phyloP scores from a whole-genome alignment of 1,140 invertebrate genomes.

The Macrocentrus cingulum region DNA sequence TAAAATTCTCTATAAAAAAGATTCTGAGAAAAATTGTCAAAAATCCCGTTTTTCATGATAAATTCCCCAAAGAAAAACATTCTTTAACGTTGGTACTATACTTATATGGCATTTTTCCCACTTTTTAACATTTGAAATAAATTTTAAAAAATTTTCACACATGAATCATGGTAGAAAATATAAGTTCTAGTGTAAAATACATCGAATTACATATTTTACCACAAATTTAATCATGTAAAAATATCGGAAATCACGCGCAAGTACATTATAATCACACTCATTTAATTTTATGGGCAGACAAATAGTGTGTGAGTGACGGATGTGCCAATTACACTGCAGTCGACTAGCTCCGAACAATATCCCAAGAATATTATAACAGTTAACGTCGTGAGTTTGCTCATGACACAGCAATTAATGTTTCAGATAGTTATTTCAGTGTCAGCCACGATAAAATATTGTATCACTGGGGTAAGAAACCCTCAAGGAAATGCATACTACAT shows the following conservation, averaged over 20 bases:
- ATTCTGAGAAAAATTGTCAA: too few species aligned
- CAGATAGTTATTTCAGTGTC: conserved; percentile 17
- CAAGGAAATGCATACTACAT: not conserved
- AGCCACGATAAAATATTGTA: conserved; percentile 23
- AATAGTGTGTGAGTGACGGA: conserved; percentile 12
- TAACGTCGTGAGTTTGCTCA: conserved; percentile 15
- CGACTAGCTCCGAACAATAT: conserved; percentile 16
- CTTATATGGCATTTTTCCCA: too few species aligned
- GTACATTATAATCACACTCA: not conserved
- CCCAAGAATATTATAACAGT: conserved; percentile 20
- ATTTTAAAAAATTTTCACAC: too few species aligned
- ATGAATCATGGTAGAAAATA: too few species aligned
- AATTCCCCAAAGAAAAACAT: too few species aligned
- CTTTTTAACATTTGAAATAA: too few species aligned
- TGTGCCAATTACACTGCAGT: conserved; percentile 12
- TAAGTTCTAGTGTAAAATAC: too few species aligned
- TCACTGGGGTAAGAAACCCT: conserved; percentile 6
- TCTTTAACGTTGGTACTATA: too few species aligned
- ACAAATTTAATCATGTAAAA: too few species aligned
- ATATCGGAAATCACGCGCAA: not conserved
- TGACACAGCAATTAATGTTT: conserved; percentile 24
- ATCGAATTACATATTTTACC: too few species aligned
- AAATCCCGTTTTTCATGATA: too few species aligned
- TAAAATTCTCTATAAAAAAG: too few species aligned
- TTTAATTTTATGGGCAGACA: not conserved